Evolutionary conservation across 2,888 invertebrate species (phyloP).

Genomic region (Prosapia bicincta): DNA sequence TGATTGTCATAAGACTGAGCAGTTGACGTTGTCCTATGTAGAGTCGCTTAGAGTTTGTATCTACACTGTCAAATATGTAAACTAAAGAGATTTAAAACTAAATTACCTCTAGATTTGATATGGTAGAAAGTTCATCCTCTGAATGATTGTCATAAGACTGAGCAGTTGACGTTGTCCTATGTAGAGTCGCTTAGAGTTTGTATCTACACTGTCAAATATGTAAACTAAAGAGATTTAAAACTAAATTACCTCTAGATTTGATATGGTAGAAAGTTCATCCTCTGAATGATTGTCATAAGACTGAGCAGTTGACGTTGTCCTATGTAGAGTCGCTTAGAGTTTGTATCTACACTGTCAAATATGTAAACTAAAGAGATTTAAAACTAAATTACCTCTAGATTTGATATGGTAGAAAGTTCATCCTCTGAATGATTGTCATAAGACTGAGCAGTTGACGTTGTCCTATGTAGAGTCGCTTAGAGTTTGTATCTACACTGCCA

Average conservation of each 20-base stretch:
- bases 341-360: no score
- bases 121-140: conserved; percentile 64
- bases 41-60: no score
- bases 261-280: conserved; percentile 68
- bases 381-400: conserved; percentile 79
- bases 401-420: conserved; percentile 67
- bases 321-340: no score
- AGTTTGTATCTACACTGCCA: no score
- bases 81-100: no score
- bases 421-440: conserved; percentile 53
- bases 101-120: conserved; percentile 77
- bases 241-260: conserved; percentile 77
- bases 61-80: no score
- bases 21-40: conserved; percentile 61
- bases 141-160: conserved; percentile 46
- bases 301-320: conserved; percentile 55
- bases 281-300: conserved; percentile 47
- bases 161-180: conserved; percentile 58
- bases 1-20: conserved; percentile 46
- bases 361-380: no score
- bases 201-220: no score
- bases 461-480: no score
- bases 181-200: no score
- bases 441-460: conserved; percentile 51
- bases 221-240: no score